A percentile compares a stretch with the other conserved stretches of the same genome.
Evolutionary conservation across 2,888 invertebrate genomes (phyloP).

Genomic region (Lissocephala sabroskyi): DNA sequence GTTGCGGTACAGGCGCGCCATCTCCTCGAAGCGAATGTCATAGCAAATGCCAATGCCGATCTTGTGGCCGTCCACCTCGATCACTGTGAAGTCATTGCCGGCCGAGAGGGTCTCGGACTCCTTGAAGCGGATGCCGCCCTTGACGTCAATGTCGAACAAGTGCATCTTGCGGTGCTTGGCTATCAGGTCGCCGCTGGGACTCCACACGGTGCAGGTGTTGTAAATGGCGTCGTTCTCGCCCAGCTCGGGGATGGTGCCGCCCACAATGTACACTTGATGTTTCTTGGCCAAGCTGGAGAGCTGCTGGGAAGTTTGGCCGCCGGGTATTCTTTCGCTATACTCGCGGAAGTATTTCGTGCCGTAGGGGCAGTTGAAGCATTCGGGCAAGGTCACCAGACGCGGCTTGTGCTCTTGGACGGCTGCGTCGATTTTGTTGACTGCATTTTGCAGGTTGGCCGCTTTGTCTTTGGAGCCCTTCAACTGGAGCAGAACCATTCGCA

Average conservation of each 20-base stretch:
- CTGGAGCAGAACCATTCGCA: slow-evolving; percentile 85
- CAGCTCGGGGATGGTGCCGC: slow-evolving; percentile 91
- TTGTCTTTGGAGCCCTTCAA: slow-evolving; percentile 84
- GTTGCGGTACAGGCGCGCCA: slow-evolving; percentile 83
- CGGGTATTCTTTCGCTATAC: slow-evolving; percentile 89
- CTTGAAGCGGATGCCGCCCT: slow-evolving; percentile 91
- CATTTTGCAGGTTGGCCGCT: slow-evolving; percentile 81
- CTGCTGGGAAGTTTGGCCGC: slow-evolving; percentile 81
- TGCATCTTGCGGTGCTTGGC: slow-evolving; percentile 92
- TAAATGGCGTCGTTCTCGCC: slow-evolving; percentile 77
- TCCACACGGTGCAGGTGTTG: slow-evolving; percentile 93
- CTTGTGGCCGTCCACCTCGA: slow-evolving; percentile 80
- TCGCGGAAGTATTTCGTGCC: slow-evolving; percentile 88
- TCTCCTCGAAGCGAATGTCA: slow-evolving; percentile 92
- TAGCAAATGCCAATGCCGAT: slow-evolving; percentile 96
- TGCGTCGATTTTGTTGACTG: slow-evolving; percentile 79
- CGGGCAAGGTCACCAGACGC: slow-evolving; percentile 81
- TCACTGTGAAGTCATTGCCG: slow-evolving; percentile 82
- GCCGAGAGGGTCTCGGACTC: slow-evolving; percentile 89
- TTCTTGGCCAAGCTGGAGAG: slow-evolving; percentile 84
- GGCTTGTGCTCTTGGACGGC: slow-evolving; percentile 76
- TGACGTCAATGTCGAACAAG: slow-evolving; percentile 96
- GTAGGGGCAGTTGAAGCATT: slow-evolving; percentile 97
- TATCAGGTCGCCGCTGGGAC: slow-evolving; percentile 82
- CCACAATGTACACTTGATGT: slow-evolving; percentile 85